Evolutionary conservation across 2,797 vertebrate species (phyloP).

Genomic region (Sarcophilus harrisii): DNA sequence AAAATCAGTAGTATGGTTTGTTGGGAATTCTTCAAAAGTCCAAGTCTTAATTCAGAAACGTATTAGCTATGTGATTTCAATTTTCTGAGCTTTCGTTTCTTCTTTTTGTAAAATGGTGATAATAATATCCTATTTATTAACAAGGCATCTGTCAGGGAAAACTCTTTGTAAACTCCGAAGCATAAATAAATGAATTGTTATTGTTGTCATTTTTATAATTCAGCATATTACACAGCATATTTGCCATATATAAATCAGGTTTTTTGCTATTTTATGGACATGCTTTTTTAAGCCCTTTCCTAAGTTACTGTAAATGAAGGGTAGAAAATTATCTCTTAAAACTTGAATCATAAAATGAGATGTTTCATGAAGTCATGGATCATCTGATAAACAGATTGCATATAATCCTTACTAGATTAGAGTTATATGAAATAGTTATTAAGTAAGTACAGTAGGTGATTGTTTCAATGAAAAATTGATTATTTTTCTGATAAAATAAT

Average conservation of each 20-base stretch:
- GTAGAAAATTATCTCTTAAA: constrained; percentile 38
- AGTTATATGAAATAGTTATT: constrained; percentile 13
- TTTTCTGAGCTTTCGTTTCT: neutral
- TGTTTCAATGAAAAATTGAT: constrained; percentile 7
- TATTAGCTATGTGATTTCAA: neutral
- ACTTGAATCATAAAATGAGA: constrained; percentile 38
- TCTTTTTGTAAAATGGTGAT: constrained; percentile 8
- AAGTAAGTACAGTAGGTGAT: constrained; percentile 5
- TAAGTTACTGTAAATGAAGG: neutral
- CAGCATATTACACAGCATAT: constrained; percentile 41
- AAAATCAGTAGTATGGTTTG: neutral
- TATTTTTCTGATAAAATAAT: constrained; percentile 12
- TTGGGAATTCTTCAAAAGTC: too few species aligned
- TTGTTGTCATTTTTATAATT: constrained; percentile 33
- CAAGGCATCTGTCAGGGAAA: neutral
- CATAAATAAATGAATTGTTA: constrained; percentile 27
- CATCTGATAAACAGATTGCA: constrained; percentile 11
- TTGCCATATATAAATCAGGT: neutral
- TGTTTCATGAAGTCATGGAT: constrained; percentile 18
- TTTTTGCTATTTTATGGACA: neutral
- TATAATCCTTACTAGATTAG: constrained; percentile 25
- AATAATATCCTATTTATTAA: neutral
- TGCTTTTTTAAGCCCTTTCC: constrained; percentile 22
- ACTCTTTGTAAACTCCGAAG: neutral
- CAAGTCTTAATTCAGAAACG: neutral